phyloP scores from a whole-genome alignment of 2,797 vertebrate species.

The Melanotaenia nigrans region DNA sequence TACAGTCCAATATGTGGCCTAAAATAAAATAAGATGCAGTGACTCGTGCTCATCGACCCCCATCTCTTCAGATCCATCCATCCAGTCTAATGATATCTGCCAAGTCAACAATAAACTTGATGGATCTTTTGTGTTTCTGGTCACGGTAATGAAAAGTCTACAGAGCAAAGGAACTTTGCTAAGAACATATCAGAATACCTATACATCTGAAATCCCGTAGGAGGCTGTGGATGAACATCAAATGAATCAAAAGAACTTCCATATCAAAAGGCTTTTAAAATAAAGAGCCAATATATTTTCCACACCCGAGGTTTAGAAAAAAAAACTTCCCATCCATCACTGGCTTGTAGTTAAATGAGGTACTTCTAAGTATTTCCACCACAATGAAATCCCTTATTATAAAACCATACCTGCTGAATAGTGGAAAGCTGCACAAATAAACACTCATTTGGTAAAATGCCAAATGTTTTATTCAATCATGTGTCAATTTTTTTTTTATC shows the following conservation, averaged over 20 bases:
- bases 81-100: slow-evolving; percentile 68
- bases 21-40: slow-evolving; percentile 50
- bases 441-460: slow-evolving; percentile 51
- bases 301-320: slow-evolving; percentile 16
- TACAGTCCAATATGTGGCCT: slow-evolving; percentile 33
- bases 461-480: slow-evolving; percentile 46
- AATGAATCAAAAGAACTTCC: slow-evolving; percentile 31
- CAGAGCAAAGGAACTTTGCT: slow-evolving; percentile 31
- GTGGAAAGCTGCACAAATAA: slow-evolving; percentile 44
- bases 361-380: slow-evolving; percentile 30
- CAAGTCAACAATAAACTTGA: slow-evolving; percentile 69
- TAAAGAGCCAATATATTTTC: slow-evolving; percentile 40
- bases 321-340: slow-evolving; percentile 30
- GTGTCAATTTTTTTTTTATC: slow-evolving; percentile 30
- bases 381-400: slow-evolving; percentile 31
- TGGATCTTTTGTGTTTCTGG: slow-evolving; percentile 47
- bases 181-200: slow-evolving; percentile 38
- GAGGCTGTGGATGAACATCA: slow-evolving; percentile 26
- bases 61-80: slow-evolving; percentile 45
- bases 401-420: slow-evolving; percentile 21
- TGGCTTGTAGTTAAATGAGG: slow-evolving; percentile 36
- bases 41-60: slow-evolving; percentile 51
- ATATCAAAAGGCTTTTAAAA: slow-evolving; percentile 27
- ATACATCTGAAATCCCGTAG: slow-evolving; percentile 15
- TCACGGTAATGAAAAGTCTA: slow-evolving; percentile 47